Conservation (phyloP, 2,113 vertebrate genomes). For the Prochilodus magdalenae region DNA sequence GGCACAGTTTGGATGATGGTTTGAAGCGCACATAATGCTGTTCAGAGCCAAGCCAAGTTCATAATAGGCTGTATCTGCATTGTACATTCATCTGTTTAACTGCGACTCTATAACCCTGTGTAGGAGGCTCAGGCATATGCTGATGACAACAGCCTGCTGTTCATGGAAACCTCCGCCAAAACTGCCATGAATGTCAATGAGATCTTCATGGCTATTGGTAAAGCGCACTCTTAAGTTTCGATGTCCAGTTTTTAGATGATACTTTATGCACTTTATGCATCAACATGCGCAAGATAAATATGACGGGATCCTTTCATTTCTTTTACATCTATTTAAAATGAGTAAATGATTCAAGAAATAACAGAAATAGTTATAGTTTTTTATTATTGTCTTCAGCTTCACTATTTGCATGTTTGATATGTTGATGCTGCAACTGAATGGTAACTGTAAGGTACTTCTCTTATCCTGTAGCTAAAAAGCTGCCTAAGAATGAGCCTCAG, state of each 20-base stretch:
- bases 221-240: too few relatives aligned
- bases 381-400: too few relatives aligned
- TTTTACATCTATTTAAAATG: too few relatives aligned
- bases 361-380: too few relatives aligned
- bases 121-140: conserved; percentile 95
- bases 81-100: not conserved
- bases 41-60: too few relatives aligned
- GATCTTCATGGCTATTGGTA: conserved; percentile 98
- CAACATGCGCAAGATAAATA: too few relatives aligned
- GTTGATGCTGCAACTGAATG: not conserved
- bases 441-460: not conserved
- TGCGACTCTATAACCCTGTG: conserved; percentile 2
- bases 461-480: conserved; percentile 86
- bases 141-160: conserved; percentile 95
- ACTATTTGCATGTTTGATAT: too few relatives aligned
- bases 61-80: not conserved
- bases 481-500: conserved; percentile 93
- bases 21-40: not conserved
- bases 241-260: too few relatives aligned
- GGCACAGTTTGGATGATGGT: not conserved
- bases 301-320: too few relatives aligned
- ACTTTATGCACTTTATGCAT: too few relatives aligned
- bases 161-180: conserved; percentile 98
- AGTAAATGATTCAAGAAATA: too few relatives aligned
- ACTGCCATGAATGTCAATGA: conserved; percentile 97